These are phyloP conservation scores for Euphysa ruthae DNA, from an alignment of 30 jellyfish, hydroid and myxozoan species.

Conservation along the genomic window DNA sequence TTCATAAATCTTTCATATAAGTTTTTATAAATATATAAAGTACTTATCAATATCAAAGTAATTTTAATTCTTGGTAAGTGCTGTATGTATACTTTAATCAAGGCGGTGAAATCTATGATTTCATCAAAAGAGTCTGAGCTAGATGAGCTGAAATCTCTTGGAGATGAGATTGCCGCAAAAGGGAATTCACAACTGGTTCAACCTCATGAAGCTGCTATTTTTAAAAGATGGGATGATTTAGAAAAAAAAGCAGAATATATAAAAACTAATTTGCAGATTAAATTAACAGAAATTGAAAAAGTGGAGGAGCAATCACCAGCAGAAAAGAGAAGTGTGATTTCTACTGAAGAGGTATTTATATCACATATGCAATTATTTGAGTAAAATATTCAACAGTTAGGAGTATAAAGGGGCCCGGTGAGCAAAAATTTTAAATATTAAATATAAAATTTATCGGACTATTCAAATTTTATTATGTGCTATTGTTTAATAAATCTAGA, in stretches of 20 bases:
- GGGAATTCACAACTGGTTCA: conserved; percentile 71
- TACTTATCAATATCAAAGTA: too few relatives aligned
- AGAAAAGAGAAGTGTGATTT: not conserved
- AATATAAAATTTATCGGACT: too few relatives aligned
- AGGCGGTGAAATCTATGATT: conserved; percentile 62
- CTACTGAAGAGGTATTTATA: conserved; percentile 18
- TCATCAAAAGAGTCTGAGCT: conserved; percentile 61
- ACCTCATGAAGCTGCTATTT: conserved; percentile 63
- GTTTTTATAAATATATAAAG: too few relatives aligned
- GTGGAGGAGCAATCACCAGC: conserved; percentile 8
- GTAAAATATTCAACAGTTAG: not conserved
- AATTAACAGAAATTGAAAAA: conserved; percentile 19
- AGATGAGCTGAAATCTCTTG: conserved; percentile 61
- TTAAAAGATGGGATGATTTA: conserved; percentile 73
- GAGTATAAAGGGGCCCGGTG: too few relatives aligned
- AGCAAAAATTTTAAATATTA: too few relatives aligned
- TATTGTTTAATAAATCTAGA: too few relatives aligned
- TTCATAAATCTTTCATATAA: too few relatives aligned
- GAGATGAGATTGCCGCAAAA: conserved; percentile 75
- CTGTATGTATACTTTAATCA: too few relatives aligned
- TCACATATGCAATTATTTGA: too few relatives aligned
- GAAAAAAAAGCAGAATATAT: conserved; percentile 32
- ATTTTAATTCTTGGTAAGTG: too few relatives aligned
- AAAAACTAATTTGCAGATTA: conserved; percentile 21
- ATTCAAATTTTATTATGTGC: too few relatives aligned